Conservation (phyloP, 2,888 invertebrate species). For the Balanococcus diminutus region DNA sequence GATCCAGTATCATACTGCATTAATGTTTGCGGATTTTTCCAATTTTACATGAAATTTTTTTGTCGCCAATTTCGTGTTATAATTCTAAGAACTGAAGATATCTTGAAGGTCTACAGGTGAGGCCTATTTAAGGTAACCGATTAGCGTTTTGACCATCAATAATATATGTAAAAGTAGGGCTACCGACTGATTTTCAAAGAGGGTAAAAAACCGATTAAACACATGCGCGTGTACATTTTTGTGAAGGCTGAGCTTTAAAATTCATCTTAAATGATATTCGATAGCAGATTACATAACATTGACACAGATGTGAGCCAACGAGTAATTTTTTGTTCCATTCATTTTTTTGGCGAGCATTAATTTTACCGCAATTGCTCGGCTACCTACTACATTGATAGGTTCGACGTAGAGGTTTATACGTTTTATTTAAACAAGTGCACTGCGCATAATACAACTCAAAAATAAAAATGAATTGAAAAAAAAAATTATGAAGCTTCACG, state of each 20-base stretch:
- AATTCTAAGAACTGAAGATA: constrained; percentile 28
- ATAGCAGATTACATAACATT: not conserved
- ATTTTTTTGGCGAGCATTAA: not conserved
- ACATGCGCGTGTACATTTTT: constrained; percentile 20
- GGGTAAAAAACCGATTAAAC: constrained; percentile 22
- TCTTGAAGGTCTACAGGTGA: constrained; percentile 51
- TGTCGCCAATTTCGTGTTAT: constrained; percentile 25
- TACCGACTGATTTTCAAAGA: constrained; percentile 13
- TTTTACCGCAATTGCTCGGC: not conserved
- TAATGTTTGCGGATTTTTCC: not conserved
- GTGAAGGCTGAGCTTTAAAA: constrained; percentile 13
- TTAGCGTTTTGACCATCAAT: constrained; percentile 4
- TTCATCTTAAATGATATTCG: not conserved
- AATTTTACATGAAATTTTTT: constrained; percentile 7
- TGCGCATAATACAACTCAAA: too few species aligned
- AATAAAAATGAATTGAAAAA: too few species aligned
- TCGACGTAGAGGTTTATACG: too few species aligned
- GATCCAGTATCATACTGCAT: not conserved
- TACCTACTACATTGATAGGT: too few species aligned
- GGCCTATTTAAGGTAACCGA: constrained; percentile 50
- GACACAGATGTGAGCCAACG: not conserved
- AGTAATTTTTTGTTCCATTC: not conserved
- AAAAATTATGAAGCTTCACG: too few species aligned
- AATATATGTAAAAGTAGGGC: constrained; percentile 23
- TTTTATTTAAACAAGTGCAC: too few species aligned